phyloP scores from a whole-genome alignment of 2,113 vertebrate genomes.

The Sminthopsis crassicaudata region DNA sequence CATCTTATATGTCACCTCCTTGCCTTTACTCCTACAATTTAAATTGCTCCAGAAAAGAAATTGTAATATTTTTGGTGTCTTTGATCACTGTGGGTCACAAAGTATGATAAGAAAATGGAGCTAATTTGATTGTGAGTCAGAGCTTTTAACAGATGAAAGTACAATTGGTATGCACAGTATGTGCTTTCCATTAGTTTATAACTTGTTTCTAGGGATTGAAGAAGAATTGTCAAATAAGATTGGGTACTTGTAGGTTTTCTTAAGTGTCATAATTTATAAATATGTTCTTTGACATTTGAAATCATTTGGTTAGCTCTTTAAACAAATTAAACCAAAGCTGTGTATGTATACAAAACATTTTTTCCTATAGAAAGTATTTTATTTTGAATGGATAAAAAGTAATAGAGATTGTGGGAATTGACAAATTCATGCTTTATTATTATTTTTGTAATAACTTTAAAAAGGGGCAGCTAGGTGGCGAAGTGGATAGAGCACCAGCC shows the following conservation, averaged over 20 bases:
- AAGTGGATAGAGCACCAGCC: too few species aligned
- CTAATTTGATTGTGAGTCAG: background rate
- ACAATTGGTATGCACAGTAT: background rate
- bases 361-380: conserved; percentile 12
- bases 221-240: background rate
- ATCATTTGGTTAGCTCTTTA: background rate
- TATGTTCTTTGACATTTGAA: conserved; percentile 17
- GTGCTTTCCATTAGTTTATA: background rate
- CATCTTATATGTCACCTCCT: background rate
- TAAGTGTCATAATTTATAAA: background rate
- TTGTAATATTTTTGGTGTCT: background rate
- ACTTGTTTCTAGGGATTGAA: background rate
- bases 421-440: conserved; percentile 10
- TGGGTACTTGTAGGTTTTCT: background rate
- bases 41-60: conserved; percentile 15
- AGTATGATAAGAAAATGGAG: background rate
- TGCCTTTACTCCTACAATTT: conserved; percentile 9
- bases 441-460: conserved; percentile 33
- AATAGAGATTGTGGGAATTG: conserved; percentile 43
- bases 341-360: background rate
- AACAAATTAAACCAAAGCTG: background rate
- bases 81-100: background rate
- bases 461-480: too few species aligned
- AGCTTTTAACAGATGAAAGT: background rate
- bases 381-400: conserved; percentile 1